Evolutionary conservation across 2,797 vertebrate species (phyloP), one percentile per base, ranked within the genome.

Genomic region (Anolis apletophallus): DNA sequence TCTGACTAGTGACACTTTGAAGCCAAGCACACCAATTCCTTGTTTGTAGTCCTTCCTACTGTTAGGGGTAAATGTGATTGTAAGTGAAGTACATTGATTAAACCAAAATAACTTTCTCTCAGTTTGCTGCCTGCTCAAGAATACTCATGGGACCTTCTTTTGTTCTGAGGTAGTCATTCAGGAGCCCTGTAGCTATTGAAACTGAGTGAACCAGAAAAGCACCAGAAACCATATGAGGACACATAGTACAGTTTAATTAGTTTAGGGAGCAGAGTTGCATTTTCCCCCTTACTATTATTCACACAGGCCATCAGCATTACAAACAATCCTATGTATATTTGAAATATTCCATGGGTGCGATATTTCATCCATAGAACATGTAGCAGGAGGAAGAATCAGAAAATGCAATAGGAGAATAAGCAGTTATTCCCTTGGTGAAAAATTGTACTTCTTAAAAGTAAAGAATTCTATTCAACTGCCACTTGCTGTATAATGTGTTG

Each of bases 121-220:
- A 91, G 86, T 95, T 95, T 95, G 91, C 93, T 94, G 93, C 89
- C 93, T 90, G 93, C 92, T 93, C 93, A 84, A 86, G 95, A 96
- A 95, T 92, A 87, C 93, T 94, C 95, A 54, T 86, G 95, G 94
- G 95, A 93, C 89, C 90, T 92, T 92, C 95, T 95, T 96, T 96
- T 95, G 95, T 96, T 95, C 92, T 85, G 93, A 95, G 90, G 90
- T 93, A 93, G 95, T 94, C 95, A 94, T 94, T 95, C 94, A 95
- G 93, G 94, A 95, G 94, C 90, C 57, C 93, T 95, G 88, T 90
- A 91, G 89, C 92, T 91, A 95, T 96, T 96, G 94, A 96, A 95
- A 94, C 88, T 89, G 95, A 95, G 89, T 94, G 96, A 96, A 96
- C 96, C 95, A 95, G 96, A 96, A 96, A 96, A 93, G 89, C 89